phyloP scores from a whole-genome alignment of 1,140 invertebrate species.

The Papilio polyxenes region DNA sequence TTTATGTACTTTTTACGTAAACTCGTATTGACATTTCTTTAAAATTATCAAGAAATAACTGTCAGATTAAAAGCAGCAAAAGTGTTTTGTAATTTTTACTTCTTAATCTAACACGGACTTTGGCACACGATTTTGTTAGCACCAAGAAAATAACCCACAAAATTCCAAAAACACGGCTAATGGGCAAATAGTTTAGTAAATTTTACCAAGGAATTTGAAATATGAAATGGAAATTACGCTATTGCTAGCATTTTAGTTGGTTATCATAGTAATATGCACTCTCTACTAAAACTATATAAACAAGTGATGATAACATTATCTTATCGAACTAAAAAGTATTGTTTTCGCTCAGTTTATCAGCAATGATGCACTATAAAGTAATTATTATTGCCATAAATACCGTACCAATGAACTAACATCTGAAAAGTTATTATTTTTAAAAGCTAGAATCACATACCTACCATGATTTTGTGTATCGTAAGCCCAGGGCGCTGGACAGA shows the following conservation, averaged over 20 bases:
- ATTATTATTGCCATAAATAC: neutral
- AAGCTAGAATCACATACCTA: too few species aligned
- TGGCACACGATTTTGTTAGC: too few species aligned
- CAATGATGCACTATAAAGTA: neutral
- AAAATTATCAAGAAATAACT: neutral
- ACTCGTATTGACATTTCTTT: neutral
- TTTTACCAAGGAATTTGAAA: neutral
- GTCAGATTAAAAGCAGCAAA: neutral
- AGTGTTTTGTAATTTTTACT: neutral
- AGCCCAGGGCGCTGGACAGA: too few species aligned
- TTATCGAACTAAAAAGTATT: neutral
- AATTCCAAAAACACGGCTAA: neutral
- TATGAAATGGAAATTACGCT: neutral
- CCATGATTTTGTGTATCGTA: too few species aligned
- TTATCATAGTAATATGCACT: neutral
- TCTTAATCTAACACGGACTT: too few species aligned
- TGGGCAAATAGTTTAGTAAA: neutral
- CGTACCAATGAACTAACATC: neutral
- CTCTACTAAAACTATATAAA: neutral
- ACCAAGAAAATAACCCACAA: neutral
- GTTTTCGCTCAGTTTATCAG: neutral
- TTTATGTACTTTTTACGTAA: neutral
- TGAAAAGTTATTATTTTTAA: neutral
- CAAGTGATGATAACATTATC: conserved; percentile 17
- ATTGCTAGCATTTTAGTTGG: neutral